phyloP scores from a whole-genome alignment of 2,888 invertebrate species.

The Spisula subtruncata region DNA sequence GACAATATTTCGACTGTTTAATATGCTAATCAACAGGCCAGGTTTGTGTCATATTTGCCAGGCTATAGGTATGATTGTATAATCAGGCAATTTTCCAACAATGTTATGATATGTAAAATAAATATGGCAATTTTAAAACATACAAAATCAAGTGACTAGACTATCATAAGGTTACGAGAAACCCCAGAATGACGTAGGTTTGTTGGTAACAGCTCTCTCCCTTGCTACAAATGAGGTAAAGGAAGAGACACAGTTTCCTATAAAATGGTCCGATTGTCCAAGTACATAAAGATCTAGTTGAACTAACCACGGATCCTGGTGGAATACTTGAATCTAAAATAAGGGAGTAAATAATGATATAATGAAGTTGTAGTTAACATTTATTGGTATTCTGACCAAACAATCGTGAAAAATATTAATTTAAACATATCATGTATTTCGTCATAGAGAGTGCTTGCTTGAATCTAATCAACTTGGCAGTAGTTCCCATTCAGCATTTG shows the following conservation, averaged over 20 bases:
- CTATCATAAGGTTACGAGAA: conserved; percentile 33
- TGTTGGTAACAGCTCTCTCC: conserved; percentile 77
- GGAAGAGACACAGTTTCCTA: conserved; percentile 87
- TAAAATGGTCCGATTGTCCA: conserved; percentile 85
- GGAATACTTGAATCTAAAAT: conserved; percentile 82
- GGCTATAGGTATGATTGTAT: too few species aligned
- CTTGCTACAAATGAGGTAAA: conserved; percentile 86
- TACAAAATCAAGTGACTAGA: not conserved
- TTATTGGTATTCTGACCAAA: too few species aligned
- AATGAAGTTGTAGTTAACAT: too few species aligned
- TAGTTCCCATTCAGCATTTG: too few species aligned
- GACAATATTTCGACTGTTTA: too few species aligned
- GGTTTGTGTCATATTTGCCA: too few species aligned
- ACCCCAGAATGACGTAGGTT: conserved; percentile 84
- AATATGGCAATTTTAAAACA: not conserved
- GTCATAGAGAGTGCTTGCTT: too few species aligned
- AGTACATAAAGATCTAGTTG: conserved; percentile 85
- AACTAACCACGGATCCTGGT: conserved; percentile 86
- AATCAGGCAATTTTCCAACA: too few species aligned
- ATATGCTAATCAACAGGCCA: too few species aligned
- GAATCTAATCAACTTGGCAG: too few species aligned
- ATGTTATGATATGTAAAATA: not conserved
- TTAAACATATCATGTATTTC: too few species aligned
- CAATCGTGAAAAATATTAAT: too few species aligned
- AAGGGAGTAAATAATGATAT: not conserved